Evolutionary conservation across 2,797 vertebrate genomes (phyloP).

Genomic region (Podarcis siculus): DNA sequence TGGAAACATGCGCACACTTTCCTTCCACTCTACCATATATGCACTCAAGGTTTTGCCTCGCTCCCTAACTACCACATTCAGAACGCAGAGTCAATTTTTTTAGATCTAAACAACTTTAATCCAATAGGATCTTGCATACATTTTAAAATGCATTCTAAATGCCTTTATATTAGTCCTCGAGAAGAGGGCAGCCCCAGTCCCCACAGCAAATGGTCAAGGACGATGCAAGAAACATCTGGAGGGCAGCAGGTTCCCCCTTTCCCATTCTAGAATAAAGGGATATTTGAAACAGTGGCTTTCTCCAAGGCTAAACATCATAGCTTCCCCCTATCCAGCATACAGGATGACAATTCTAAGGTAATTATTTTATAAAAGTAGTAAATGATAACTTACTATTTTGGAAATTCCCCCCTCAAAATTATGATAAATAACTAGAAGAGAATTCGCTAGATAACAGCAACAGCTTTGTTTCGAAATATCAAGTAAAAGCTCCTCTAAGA

Average conservation of each 20-base stretch:
- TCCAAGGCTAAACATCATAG: not conserved
- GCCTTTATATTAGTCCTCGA: not conserved
- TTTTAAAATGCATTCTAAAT: not conserved
- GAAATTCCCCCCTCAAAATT: too few species aligned
- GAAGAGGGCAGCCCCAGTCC: not conserved
- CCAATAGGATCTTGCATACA: not conserved
- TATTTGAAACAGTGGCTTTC: not conserved
- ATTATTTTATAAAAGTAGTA: not conserved
- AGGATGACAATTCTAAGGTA: not conserved
- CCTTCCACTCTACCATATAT: not conserved
- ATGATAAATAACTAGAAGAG: conserved; percentile 2
- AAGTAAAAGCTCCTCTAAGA: not conserved
- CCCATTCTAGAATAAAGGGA: not conserved
- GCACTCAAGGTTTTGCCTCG: not conserved
- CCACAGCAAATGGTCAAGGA: not conserved
- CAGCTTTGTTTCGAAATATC: not conserved
- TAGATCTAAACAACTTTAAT: not conserved
- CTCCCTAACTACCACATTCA: not conserved
- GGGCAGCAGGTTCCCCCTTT: not conserved
- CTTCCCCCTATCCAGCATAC: not conserved
- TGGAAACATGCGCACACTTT: not conserved
- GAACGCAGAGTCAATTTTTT: not conserved
- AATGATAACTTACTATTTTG: not conserved
- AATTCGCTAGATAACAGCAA: not conserved
- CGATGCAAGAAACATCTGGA: not conserved